Conservation (phyloP, 2,888 invertebrate genomes). For the Thecophora atra region DNA sequence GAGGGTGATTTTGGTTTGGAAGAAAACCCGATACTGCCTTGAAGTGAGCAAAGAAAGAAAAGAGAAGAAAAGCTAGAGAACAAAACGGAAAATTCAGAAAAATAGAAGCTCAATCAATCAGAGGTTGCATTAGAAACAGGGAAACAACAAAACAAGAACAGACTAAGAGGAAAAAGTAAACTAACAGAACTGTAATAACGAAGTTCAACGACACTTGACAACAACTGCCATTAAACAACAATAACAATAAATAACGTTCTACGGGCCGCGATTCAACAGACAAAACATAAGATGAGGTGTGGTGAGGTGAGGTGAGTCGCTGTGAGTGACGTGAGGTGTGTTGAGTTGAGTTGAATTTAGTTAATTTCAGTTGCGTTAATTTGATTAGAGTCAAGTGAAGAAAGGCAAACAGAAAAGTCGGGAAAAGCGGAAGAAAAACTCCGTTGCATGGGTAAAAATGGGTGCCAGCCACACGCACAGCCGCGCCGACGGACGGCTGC, state of each 20-base stretch:
- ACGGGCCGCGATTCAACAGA: background rate
- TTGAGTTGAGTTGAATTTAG: too few relatives aligned
- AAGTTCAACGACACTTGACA: background rate
- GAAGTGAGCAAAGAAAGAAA: too few relatives aligned
- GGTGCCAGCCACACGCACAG: background rate
- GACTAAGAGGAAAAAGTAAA: background rate
- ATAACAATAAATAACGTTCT: background rate
- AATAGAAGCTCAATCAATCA: too few relatives aligned
- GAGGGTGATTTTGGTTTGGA: too few relatives aligned
- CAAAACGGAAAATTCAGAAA: too few relatives aligned
- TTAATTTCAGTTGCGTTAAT: too few relatives aligned
- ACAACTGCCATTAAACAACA: background rate
- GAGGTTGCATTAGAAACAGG: background rate
- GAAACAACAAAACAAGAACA: slow-evolving; percentile 2
- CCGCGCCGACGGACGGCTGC: too few relatives aligned
- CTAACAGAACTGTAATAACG: background rate
- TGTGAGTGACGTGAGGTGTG: too few relatives aligned
- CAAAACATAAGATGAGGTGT: too few relatives aligned
- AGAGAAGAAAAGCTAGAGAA: too few relatives aligned
- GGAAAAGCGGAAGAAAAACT: background rate
- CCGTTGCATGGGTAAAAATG: background rate
- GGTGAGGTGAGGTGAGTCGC: too few relatives aligned
- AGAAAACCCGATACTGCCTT: too few relatives aligned
- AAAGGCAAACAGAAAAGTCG: background rate
- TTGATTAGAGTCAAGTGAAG: background rate